phyloP scores from a whole-genome alignment of 2,888 invertebrate species.

The Petrophora chlorosata region DNA sequence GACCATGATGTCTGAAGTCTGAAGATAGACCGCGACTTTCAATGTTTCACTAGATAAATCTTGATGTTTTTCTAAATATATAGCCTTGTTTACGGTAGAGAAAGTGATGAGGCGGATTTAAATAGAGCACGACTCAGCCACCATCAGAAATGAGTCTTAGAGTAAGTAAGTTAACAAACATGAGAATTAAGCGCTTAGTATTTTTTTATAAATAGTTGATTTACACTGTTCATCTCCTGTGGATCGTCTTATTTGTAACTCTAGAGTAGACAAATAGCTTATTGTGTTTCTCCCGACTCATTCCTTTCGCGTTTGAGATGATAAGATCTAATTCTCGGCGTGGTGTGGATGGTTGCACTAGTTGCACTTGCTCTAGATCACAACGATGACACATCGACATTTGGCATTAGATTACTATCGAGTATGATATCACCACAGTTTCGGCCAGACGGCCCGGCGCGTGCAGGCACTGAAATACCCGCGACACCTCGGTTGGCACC shows the following conservation, averaged over 20 bases:
- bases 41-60: not conserved
- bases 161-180: no score
- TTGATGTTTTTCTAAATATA: not conserved
- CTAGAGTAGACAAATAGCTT: no score
- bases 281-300: no score
- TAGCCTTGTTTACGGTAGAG: not conserved
- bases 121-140: no score
- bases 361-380: not conserved
- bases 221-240: no score
- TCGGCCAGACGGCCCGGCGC: conserved; percentile 60
- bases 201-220: no score
- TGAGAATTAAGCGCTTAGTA: no score
- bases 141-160: no score
- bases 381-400: conserved; percentile 2
- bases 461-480: conserved; percentile 45
- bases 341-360: no score
- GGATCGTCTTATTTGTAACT: no score
- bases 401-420: conserved; percentile 13
- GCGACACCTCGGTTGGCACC: conserved; percentile 46
- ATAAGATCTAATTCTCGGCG: not conserved
- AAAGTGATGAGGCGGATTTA: no score
- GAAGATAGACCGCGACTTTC: not conserved
- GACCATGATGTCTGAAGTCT: not conserved
- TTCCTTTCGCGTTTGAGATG: no score
- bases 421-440: conserved; percentile 35